phyloP scores from a whole-genome alignment of 2,113 vertebrate species.

The Heteronetta atricapilla region DNA sequence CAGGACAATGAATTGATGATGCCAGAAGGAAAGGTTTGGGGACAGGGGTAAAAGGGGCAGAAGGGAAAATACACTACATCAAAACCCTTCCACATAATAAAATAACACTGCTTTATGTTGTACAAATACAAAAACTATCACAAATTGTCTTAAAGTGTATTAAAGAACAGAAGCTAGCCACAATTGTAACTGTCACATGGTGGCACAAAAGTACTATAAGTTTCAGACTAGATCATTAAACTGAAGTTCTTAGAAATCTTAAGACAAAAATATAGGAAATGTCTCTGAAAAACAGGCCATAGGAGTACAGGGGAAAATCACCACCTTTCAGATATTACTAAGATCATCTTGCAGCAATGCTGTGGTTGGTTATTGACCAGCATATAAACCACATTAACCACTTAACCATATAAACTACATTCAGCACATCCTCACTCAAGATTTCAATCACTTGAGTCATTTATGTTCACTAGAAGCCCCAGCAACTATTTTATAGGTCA shows the following conservation, averaged over 20 bases:
- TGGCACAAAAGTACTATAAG: background rate
- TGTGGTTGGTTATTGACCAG: background rate
- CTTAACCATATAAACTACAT: background rate
- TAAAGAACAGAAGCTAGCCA: background rate
- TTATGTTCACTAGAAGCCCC: background rate
- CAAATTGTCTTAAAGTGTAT: background rate
- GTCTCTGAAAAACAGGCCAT: background rate
- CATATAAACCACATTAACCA: background rate
- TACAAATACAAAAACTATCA: background rate
- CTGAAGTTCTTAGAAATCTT: background rate
- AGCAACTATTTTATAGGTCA: background rate
- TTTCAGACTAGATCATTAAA: background rate
- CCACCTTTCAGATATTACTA: background rate
- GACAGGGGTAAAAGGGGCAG: background rate
- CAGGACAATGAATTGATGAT: background rate
- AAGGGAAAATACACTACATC: background rate
- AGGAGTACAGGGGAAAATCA: background rate
- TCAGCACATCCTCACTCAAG: background rate
- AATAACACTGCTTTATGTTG: background rate
- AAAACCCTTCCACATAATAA: background rate
- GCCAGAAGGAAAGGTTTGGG: background rate
- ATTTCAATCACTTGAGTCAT: background rate
- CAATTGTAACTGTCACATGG: background rate
- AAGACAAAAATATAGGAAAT: background rate
- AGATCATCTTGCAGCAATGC: rapidly evolving